Evolutionary conservation across 2,113 vertebrate genomes (phyloP).

Genomic region (Probosciger aterrimus): DNA sequence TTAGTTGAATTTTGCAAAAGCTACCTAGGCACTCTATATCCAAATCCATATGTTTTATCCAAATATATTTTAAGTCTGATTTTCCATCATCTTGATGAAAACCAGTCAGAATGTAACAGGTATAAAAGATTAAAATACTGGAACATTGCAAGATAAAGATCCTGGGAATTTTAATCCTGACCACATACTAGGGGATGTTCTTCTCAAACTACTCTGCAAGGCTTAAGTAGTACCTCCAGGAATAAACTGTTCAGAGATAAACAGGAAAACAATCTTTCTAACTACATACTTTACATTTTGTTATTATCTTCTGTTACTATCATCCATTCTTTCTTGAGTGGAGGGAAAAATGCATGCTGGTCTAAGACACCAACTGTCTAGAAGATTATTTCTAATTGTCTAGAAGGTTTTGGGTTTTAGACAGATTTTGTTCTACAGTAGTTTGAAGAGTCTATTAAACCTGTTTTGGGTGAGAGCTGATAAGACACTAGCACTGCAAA

Average conservation of each 20-base stretch:
- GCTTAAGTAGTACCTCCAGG: neutral
- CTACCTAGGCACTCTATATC: neutral
- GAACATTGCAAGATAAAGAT: neutral
- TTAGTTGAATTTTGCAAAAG: neutral
- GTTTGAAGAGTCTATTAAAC: neutral
- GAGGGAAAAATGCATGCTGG: neutral
- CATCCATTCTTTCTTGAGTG: neutral
- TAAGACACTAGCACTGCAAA: neutral
- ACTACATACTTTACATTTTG: neutral
- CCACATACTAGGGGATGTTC: neutral
- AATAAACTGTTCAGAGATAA: neutral
- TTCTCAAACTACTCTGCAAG: neutral
- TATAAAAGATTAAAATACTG: neutral
- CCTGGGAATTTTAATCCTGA: neutral
- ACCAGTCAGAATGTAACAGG: neutral
- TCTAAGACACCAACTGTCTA: neutral
- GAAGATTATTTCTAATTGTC: neutral
- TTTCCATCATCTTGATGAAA: neutral
- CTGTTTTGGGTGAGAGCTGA: neutral
- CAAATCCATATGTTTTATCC: neutral
- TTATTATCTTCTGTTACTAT: neutral
- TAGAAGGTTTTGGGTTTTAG: neutral
- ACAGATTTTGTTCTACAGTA: neutral
- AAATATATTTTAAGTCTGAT: neutral
- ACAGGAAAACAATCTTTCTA: neutral